phyloP scores from a whole-genome alignment of 1,140 invertebrate genomes.

The Metopolophium dirhodum region DNA sequence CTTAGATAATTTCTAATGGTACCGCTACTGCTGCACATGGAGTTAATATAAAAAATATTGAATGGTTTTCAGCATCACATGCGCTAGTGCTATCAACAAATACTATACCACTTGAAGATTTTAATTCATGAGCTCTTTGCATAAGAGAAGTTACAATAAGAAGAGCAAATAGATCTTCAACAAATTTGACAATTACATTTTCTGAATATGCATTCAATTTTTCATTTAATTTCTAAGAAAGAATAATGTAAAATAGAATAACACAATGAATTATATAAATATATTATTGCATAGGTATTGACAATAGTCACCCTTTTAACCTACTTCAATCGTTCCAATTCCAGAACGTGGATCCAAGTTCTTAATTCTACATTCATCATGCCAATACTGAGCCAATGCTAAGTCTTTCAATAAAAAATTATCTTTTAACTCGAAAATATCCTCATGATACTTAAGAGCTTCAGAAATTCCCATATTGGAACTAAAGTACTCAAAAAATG shows the following conservation, averaged over 20 bases:
- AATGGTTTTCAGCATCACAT: slow-evolving; percentile 46
- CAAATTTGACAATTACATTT: not conserved
- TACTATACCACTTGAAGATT: slow-evolving; percentile 21
- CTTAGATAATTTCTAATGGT: slow-evolving; percentile 6
- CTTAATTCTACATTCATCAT: not conserved
- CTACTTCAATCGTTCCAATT: not conserved
- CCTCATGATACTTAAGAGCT: not conserved
- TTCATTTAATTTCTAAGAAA: slow-evolving; percentile 11
- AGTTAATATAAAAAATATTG: slow-evolving; percentile 42
- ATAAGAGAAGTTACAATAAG: slow-evolving; percentile 30
- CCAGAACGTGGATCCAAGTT: not conserved
- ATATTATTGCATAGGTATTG: slow-evolving; percentile 2
- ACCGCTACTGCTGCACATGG: slow-evolving; percentile 27
- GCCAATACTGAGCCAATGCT: not conserved
- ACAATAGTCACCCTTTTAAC: not conserved
- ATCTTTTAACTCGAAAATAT: not conserved
- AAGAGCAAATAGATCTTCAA: slow-evolving; percentile 20
- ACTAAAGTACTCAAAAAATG: slow-evolving; percentile 8
- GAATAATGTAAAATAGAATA: not conserved
- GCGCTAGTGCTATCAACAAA: slow-evolving; percentile 41
- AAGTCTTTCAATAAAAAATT: not conserved
- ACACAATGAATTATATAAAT: not conserved
- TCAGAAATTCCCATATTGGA: not conserved
- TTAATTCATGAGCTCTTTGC: slow-evolving; percentile 43
- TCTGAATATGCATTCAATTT: not conserved